These are phyloP conservation scores for Sparus aurata DNA, from an alignment of 2,797 vertebrate species.

Conservation along the genomic window DNA sequence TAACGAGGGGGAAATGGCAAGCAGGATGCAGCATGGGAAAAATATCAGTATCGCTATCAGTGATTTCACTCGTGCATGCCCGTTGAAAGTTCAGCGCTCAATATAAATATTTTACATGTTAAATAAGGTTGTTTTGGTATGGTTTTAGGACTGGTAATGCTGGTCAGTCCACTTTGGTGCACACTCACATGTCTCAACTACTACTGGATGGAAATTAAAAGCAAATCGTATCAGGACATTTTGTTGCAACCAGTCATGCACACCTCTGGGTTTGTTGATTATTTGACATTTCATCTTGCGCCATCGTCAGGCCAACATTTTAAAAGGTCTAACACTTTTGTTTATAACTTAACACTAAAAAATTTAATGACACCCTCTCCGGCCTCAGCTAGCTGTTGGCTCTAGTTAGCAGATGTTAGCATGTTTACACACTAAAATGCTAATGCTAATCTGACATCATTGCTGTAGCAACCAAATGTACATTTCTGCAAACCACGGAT, in stretches of 20 bases:
- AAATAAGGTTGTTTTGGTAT: neutral
- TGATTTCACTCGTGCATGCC: neutral
- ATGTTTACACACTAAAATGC: neutral
- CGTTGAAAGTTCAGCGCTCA: neutral
- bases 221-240: neutral
- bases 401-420: neutral
- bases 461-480: too few relatives aligned
- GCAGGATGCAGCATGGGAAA: slow-evolving; percentile 60
- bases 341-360: neutral
- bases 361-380: too few relatives aligned
- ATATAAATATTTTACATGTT: neutral
- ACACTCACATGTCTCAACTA: neutral
- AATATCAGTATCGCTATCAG: neutral
- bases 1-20: slow-evolving; percentile 36
- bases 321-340: neutral
- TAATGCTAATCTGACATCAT: too few relatives aligned
- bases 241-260: too few relatives aligned
- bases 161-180: neutral
- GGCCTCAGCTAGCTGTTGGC: neutral
- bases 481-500: too few relatives aligned
- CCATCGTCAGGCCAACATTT: neutral
- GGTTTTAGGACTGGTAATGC: neutral
- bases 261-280: neutral
- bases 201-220: neutral
- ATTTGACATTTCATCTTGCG: neutral